Conservation (phyloP, 1,140 invertebrate genomes). For the Thaumatotibia leucotreta region DNA sequence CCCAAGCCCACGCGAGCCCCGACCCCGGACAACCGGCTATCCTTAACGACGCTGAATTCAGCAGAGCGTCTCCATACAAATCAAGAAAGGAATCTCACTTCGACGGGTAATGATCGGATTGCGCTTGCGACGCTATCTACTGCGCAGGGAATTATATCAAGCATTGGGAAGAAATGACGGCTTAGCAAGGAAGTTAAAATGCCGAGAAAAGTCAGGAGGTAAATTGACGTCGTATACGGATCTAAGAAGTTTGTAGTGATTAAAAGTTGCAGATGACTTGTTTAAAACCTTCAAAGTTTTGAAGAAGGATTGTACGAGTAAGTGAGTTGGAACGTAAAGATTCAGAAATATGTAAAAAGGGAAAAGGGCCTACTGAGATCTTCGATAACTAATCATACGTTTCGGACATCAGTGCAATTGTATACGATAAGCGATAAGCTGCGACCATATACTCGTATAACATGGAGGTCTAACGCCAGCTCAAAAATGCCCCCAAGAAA, state of each 20-base stretch:
- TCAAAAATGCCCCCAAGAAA: too few relatives aligned
- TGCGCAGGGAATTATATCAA: constrained; percentile 75
- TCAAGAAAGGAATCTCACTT: constrained; percentile 41
- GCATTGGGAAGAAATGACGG: constrained; percentile 77
- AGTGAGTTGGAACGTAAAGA: not conserved
- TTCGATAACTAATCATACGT: too few relatives aligned
- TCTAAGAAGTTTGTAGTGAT: not conserved
- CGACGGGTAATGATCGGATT: constrained; percentile 44
- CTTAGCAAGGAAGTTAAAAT: constrained; percentile 43
- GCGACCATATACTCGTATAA: too few relatives aligned
- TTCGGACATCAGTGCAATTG: too few relatives aligned
- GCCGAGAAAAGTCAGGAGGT: constrained; percentile 46
- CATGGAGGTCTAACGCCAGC: too few relatives aligned
- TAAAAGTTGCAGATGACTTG: too few relatives aligned
- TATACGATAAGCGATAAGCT: too few relatives aligned
- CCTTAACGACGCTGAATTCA: constrained; percentile 52
- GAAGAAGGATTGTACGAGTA: not conserved
- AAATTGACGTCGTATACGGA: constrained; percentile 10
- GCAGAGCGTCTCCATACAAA: constrained; percentile 52
- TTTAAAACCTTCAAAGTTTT: not conserved
- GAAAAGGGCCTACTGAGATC: too few relatives aligned
- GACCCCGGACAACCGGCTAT: constrained; percentile 46
- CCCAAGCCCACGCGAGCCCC: constrained; percentile 29
- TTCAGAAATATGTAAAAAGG: too few relatives aligned
- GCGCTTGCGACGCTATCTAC: constrained; percentile 62